Evolutionary conservation across 1,140 invertebrate species (phyloP).

Genomic region (Rhopalosiphum maidis): DNA sequence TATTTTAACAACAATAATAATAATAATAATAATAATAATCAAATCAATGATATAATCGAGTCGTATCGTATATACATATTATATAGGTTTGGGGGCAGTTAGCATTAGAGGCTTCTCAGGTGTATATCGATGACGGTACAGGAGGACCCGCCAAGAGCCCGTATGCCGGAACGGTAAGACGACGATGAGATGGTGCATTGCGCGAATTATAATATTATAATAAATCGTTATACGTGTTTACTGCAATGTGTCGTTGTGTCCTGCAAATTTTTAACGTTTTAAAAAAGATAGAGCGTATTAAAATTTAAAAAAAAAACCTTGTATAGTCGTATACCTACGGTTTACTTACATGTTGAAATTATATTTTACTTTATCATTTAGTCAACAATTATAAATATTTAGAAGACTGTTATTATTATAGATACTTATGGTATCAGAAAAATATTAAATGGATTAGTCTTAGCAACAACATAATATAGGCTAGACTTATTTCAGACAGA

Average conservation of each 20-base stretch:
- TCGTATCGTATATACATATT: not conserved
- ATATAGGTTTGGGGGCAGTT: constrained; percentile 82
- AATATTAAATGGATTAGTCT: not conserved
- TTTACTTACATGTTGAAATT: not conserved
- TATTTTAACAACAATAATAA: not conserved
- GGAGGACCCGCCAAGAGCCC: constrained; percentile 71
- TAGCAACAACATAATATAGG: no score
- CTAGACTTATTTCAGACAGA: no score
- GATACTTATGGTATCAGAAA: not conserved
- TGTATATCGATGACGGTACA: constrained; percentile 80
- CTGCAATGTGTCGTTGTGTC: not conserved
- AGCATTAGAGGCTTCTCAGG: constrained; percentile 81
- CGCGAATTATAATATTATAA: not conserved
- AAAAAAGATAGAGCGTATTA: not conserved
- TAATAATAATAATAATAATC: no score
- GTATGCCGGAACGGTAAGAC: constrained; percentile 80
- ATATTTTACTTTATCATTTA: not conserved
- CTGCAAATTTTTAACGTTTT: not conserved
- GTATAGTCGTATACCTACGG: no score
- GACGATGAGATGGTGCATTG: not conserved
- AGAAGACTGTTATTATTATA: not conserved
- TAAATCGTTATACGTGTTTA: not conserved
- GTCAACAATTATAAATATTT: not conserved
- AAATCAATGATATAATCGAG: not conserved
- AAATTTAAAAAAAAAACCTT: not conserved